Evolutionary conservation across 2,888 invertebrate genomes (phyloP).

Genomic region (Rhopalosiphum nymphaeae): DNA sequence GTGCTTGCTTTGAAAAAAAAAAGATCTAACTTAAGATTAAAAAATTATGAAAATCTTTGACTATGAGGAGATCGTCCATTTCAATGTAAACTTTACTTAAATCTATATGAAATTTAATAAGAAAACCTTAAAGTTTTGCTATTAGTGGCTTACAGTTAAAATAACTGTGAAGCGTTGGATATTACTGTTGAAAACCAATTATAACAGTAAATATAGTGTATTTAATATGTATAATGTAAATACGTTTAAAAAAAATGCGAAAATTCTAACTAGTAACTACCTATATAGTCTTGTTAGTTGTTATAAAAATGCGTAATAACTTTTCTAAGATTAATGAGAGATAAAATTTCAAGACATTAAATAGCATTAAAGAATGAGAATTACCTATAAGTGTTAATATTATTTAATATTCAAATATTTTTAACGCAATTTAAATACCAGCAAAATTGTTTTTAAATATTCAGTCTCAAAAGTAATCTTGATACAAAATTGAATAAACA

Average conservation of each 20-base stretch:
- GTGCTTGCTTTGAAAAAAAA: not conserved
- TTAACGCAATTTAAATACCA: not conserved
- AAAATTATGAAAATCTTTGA: not conserved
- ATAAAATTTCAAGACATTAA: not conserved
- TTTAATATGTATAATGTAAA: not conserved
- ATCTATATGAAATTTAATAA: not conserved
- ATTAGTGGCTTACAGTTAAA: not conserved
- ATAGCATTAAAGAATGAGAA: not conserved
- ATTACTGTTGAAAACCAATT: not conserved
- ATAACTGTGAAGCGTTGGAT: not conserved
- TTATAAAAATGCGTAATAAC: not conserved
- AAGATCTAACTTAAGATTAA: not conserved
- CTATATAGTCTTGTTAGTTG: not conserved
- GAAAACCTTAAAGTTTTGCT: not conserved
- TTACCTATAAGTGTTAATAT: not conserved
- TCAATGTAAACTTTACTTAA: not conserved
- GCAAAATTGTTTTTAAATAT: not conserved
- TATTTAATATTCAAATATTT: not conserved
- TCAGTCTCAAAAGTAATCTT: not conserved
- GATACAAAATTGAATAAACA: not conserved
- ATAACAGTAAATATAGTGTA: not conserved
- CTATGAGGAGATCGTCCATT: not conserved
- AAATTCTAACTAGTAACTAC: not conserved
- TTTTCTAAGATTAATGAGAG: not conserved
- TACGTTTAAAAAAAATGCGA: not conserved